Evolutionary conservation across 2,888 invertebrate genomes (phyloP).

Genomic region (Adineta ricciae): DNA sequence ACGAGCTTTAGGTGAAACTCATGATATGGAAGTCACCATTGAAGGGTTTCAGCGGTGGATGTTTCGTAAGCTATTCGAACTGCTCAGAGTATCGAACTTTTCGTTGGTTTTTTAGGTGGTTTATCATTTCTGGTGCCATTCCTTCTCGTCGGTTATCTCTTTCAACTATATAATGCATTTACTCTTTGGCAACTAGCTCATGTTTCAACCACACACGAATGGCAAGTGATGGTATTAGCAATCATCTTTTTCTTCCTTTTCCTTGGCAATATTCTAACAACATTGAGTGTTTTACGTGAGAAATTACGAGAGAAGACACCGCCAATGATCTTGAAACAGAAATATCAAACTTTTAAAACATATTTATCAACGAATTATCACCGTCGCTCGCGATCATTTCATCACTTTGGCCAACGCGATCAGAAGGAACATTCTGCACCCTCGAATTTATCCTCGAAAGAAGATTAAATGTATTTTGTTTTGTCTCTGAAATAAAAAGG

Average conservation of each 20-base stretch:
- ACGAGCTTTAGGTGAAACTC: conserved; percentile 76
- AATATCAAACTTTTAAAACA: conserved; percentile 20
- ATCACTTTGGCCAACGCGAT: not conserved
- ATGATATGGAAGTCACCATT: conserved; percentile 98
- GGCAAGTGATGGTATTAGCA: conserved; percentile 82
- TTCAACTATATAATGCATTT: conserved; percentile 86
- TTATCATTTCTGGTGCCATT: conserved; percentile 89
- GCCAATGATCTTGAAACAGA: not conserved
- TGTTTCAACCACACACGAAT: conserved; percentile 68
- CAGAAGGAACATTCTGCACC: not conserved
- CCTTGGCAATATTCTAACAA: conserved; percentile 77
- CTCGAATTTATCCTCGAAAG: not conserved
- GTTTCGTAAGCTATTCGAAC: conserved; percentile 61
- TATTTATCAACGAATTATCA: not conserved
- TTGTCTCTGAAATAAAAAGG: not conserved
- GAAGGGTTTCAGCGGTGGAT: conserved; percentile 99
- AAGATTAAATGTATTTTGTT: not conserved
- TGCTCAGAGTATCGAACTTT: too few species aligned
- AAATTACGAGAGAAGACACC: conserved; percentile 8
- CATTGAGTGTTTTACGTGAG: conserved; percentile 14
- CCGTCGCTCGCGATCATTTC: not conserved
- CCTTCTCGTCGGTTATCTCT: conserved; percentile 75
- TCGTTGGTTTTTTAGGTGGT: conserved; percentile 53
- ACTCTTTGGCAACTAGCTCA: conserved; percentile 66
- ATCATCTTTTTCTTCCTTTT: conserved; percentile 75